Evolutionary conservation across 2,888 invertebrate genomes (phyloP), one percentile per base, ranked within the genome.

Genomic region (Tiliacea citrago): DNA sequence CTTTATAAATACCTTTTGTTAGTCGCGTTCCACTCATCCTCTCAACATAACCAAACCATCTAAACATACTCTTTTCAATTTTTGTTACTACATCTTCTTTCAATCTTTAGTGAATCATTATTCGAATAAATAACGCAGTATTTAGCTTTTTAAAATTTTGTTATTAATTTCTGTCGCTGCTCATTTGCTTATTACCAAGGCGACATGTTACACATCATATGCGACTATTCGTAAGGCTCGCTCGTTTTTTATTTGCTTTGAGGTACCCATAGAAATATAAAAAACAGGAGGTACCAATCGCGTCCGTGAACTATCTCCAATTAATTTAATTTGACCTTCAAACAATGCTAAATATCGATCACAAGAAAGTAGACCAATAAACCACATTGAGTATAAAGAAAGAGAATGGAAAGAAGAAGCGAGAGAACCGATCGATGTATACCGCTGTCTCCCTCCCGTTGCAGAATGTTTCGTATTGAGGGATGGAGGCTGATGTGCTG

Each of bases 301-400:
- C 1, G 9, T 57, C 0, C 16, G 16, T 29, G 9, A 16, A 29
- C 9, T 58, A 35, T 58, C 10, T 18, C 35, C 35, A 18, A 35
- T 18, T 18, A 18, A 29, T 58, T 35, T 35, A 35, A 10, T 10
- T 58, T 29, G 18, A 29, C 57, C 29, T 16, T 35, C 29, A 65
- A 65, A 35, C 12, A 47, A 29, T 0, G 0, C 7, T 0, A 3
- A 63, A 21, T 42, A 0, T 6, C 10, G 18, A 75, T 82, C 93
- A 96, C 91, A 96, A 90, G 94, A 98, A 98, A 79, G 98, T 98
- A 88, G 98, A 98, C 99, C 99, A 99, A 93, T 99, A 99, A 21
- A 98, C 98, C 83, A 98, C 97, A 92, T 99, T 99, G n/a, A 99
- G 97, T 90, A 98, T 98, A 89, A 98, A 97, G 95, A 99, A 99